Conservation (phyloP, 2,797 vertebrate genomes). For the Coregonus sp. region DNA sequence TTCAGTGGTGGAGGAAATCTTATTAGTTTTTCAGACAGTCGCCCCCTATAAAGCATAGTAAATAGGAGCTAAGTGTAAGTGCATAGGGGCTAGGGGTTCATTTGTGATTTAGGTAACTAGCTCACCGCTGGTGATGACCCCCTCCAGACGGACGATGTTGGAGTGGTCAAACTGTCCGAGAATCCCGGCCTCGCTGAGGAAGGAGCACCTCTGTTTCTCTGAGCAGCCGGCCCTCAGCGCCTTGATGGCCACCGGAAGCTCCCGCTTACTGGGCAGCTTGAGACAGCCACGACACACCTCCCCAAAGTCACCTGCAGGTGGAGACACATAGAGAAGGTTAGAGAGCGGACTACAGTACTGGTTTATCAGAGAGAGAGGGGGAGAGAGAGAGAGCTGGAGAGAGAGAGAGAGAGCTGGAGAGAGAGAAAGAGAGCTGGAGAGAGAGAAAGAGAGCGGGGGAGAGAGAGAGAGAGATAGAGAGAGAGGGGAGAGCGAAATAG, state of each 20-base stretch:
- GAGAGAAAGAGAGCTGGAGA: background rate
- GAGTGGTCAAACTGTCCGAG: conserved; percentile 94
- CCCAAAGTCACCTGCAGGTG: conserved; percentile 85
- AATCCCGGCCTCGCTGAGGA: conserved; percentile 88
- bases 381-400: background rate
- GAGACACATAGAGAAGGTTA: conserved; percentile 16
- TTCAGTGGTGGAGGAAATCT: background rate
- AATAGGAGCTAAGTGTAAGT: background rate
- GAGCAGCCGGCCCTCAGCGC: conserved; percentile 85
- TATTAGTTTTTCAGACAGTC: background rate
- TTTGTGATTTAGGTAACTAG: background rate
- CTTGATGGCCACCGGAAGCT: conserved; percentile 89
- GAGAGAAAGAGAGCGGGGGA: background rate
- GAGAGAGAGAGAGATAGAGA: background rate
- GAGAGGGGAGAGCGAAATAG: background rate
- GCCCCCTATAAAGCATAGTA: background rate
- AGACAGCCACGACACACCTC: conserved; percentile 88
- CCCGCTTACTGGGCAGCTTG: conserved; percentile 89
- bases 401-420: background rate
- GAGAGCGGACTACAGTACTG: conserved; percentile 14
- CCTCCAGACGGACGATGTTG: conserved; percentile 90
- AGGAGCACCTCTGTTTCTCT: conserved; percentile 82
- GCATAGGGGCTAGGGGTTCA: no score
- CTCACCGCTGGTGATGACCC: conserved; percentile 88
- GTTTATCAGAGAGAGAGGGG: background rate